Evolutionary conservation across 1,140 invertebrate species (phyloP), one percentile per base, ranked within the genome.

Genomic region (Belonocnema kinseyi): DNA sequence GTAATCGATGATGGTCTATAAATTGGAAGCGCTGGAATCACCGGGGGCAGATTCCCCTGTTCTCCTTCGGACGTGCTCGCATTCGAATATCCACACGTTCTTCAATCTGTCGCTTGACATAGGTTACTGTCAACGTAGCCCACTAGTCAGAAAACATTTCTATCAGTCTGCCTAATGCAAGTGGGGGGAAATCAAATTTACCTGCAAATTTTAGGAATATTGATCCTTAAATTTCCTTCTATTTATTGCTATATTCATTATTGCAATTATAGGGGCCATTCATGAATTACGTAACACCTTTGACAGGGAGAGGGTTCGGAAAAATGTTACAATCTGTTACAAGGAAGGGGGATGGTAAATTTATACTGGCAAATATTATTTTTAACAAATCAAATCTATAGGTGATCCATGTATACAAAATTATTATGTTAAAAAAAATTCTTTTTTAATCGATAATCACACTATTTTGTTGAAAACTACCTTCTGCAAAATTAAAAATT

Each of bases 1-100:
- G 84, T 87, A 85, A 85, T 86, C 84, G 85, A 87, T 85, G 83
- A 76, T 80, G 77, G 75, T 80, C 74, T 82, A 83, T 86, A 85
- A 85, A 85, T 84, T 86, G 77, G 80, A 83, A 78, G 74, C 81
- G 73, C 54, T 66, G 58, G 58, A 77, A 61, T 78, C 76, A 80
- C 81, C 80, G 61, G 26, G 76, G 80, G 80, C 51, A 74, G 76
- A 16, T 19, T 79, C 33, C 54, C 56, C 75, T 52, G 77, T 66
- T 66, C 61, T 66, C 61, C 61, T 40, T 66, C 61, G 61, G 61
- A 66, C 61, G 61, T 66, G 26, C 46, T 66, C 61, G 61, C 26
- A 66, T 66, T 66, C 61, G 61, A 66, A 66, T 66, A 66, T 66
- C 61, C 61, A 66, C 61, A 40, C 61, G 61, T 66, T 66, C 61